Percentiles rank a stretch among this genome's conserved stretches.
Evolutionary conservation across 1,140 invertebrate species (phyloP).

Genomic region (Globodera rostochiensis): DNA sequence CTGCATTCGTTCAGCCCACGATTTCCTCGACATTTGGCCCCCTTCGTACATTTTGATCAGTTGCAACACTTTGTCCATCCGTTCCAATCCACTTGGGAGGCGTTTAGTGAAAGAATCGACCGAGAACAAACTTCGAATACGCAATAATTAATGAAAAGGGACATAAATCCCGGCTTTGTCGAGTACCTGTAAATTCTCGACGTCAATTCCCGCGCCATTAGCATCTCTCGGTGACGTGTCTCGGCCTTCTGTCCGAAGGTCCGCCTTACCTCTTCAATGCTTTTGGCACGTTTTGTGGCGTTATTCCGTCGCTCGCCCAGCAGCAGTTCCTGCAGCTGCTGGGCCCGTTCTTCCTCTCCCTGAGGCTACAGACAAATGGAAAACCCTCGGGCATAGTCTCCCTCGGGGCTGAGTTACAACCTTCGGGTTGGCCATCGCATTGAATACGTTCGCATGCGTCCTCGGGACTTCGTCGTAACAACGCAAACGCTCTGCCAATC

Average conservation of each 20-base stretch:
- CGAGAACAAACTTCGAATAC: slow-evolving; percentile 43
- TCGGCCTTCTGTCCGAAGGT: slow-evolving; percentile 54
- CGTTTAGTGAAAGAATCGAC: slow-evolving; percentile 46
- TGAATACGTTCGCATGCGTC: slow-evolving; percentile 52
- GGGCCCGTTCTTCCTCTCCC: slow-evolving; percentile 47
- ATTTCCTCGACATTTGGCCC: slow-evolving; percentile 51
- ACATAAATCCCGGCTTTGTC: slow-evolving; percentile 24
- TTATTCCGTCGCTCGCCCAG: slow-evolving; percentile 4
- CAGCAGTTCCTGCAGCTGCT: slow-evolving; percentile 41
- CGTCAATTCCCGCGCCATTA: slow-evolving; percentile 29
- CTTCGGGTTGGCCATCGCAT: slow-evolving; percentile 50
- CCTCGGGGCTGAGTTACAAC: neutral
- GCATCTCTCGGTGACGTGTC: slow-evolving; percentile 37
- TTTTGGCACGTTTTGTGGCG: slow-evolving; percentile 46
- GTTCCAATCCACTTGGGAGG: slow-evolving; percentile 42
- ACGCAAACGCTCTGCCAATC: slow-evolving; percentile 40
- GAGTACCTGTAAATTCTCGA: slow-evolving; percentile 18
- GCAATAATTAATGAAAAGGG: too few species aligned
- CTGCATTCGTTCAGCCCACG: slow-evolving; percentile 64
- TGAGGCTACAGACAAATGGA: slow-evolving; percentile 40
- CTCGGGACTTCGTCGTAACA: slow-evolving; percentile 55
- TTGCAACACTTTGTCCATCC: slow-evolving; percentile 57
- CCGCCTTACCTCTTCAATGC: slow-evolving; percentile 56
- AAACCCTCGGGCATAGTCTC: neutral
- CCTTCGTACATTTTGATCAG: slow-evolving; percentile 59